Base-by-base conservation (phyloP, 2,888 invertebrate species). In the Standfussiana lucernea region DNA sequence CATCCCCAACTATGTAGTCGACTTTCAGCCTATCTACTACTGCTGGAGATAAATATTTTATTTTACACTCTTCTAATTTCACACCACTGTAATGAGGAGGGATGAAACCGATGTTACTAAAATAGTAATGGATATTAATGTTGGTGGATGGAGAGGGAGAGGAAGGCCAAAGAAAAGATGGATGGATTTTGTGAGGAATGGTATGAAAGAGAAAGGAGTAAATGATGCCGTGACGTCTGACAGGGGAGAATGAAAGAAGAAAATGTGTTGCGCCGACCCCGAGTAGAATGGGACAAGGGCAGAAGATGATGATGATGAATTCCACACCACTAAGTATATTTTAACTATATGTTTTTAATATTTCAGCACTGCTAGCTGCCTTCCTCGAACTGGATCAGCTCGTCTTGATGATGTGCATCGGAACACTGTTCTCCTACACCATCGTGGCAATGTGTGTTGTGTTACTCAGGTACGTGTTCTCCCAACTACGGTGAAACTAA, bases 331-430 rank as follows among this genome's bases (percentile, higher is more conserved):
- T 65, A 61, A 32, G 10, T 13, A 24, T 15, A 7, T 11, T 67
- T 28, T 24, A 4, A 18, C 7, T 28, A 42, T 24, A 15, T 28
- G 0, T 18, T 28, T 76, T 1, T 0, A 0, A 32, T 70, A 6
- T 75, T 95, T 21, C 92, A 98, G 98, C 98, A 28, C 88, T 98
- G 6, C 95, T 99, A 89, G 98, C 99, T 0, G 98, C 98, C 0
- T 91, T 98, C 66, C 97, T 99, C 89, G 98, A 99, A 86, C 95
- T 99, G 73, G 97, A 97, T 6, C 98, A 98, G 86, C 94, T 99
- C 61, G 98, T 99, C 1, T 97, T 98, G 90, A 98, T 99, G 97
- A 98, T 99, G 97, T 98, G 99, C 18, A 98, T 99, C 80, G 98
- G 98, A 11, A 98, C 98, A 0, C 95, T 99, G 1, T 94, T 98